Conservation (phyloP, 2,797 vertebrate genomes). For the Delichon dasypus region DNA sequence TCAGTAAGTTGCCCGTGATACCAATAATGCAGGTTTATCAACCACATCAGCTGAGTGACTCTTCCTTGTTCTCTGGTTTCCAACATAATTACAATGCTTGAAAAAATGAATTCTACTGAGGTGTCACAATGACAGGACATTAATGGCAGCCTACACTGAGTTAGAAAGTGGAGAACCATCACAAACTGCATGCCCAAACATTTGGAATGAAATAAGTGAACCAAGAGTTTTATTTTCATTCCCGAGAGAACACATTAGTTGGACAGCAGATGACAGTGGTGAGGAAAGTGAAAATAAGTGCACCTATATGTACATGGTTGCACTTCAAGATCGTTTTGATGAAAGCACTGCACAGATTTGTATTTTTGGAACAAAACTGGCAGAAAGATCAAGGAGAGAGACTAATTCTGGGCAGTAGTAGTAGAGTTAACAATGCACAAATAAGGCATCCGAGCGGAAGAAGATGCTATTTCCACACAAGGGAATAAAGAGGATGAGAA, state of each 20-base stretch:
- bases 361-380: constrained; percentile 11
- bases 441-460: neutral
- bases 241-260: neutral
- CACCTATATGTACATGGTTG: neutral
- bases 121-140: neutral
- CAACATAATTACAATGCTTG: neutral
- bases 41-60: neutral
- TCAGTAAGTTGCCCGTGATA: neutral
- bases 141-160: neutral
- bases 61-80: neutral
- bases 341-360: neutral
- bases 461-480: constrained; percentile 1
- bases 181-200: neutral
- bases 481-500: constrained; percentile 44
- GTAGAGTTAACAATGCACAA: neutral
- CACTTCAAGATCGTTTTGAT: neutral
- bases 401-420: neutral
- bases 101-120: constrained; percentile 2
- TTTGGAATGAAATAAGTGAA: constrained; percentile 4
- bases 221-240: neutral
- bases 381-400: constrained; percentile 12
- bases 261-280: neutral
- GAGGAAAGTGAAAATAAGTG: neutral
- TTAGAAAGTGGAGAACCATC: neutral
- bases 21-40: neutral